Evolutionary conservation across 92 coral and sea anemone genomes (phyloP), one percentile per base, ranked within the genome.

Genomic region (Paragorgia papillata): DNA sequence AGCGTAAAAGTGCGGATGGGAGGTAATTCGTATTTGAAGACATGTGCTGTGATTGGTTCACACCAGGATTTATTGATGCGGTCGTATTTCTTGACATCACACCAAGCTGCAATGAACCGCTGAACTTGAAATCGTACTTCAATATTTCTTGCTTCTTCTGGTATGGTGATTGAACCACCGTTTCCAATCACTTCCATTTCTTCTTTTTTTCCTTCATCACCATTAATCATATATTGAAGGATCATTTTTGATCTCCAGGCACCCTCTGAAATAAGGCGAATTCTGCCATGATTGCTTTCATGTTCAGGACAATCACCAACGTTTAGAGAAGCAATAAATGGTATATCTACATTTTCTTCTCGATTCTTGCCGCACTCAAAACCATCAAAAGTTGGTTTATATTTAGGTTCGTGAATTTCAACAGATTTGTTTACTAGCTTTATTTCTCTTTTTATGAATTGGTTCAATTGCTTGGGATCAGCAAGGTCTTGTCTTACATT

Each of bases 1-100:
- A 74, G 3, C 0, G 80, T 74, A 32, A 74, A 74, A 28, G 80
- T 74, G 9, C 80, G 80, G 1, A 30, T 24, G 51, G 44, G 41
- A 8, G 69, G 67, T 33, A 30, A 12, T 18, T 32, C 34, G 48
- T 51, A 74, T 19, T 9, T 56, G 67, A 74, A 74, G 22, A 74
- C 67, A 32, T 74, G 80, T 6, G 66, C 27, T 27, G 12, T 53
- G 4, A 53, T 39, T 12, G 80, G 80, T 24, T 57, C 26, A 17
- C 30, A 9, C 80, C 80, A 74, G 32, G 18, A 4, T 31, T 35
- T 21, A 18, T 57, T 21, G 31, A 27, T 12, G 30, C 80, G 68
- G 24, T 74, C 57, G 13, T 55, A 74, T 30, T 74, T 74, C 50
- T 74, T 74, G 32, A 74, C 67, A 54, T 74, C 69, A 35, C 80